Base-by-base conservation (phyloP, 1,140 invertebrate genomes). In the Heliconius himera region DNA sequence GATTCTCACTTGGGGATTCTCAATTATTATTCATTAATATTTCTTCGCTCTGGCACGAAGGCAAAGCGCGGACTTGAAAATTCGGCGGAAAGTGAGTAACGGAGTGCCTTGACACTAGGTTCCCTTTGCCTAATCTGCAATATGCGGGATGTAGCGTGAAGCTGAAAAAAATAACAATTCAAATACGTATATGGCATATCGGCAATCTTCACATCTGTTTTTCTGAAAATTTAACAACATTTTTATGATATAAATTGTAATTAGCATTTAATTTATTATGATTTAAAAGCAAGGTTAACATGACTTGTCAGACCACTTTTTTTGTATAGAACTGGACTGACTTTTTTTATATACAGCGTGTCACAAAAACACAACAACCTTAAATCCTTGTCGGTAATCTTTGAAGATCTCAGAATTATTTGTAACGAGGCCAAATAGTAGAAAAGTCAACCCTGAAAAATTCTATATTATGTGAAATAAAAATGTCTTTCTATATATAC, bases 251-350 rank as follows among this genome's bases (percentile, higher is more conserved):
- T 66, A 66, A 1, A 16, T 29, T 66, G 20, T 66, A 66, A n/a
- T 66, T 26, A 29, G 26, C 60, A 6, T 29, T 66, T 66, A 66
- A 66, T 29, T 66, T 66, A 66, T 66, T 66, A 66, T 26, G 60
- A 22, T 66, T 66, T 26, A 66, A 60, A 66, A 60, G 56, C 60
- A 66, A 66, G 60, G 60, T 66, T 66, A 60, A 66, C 29, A 13
- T 29, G 0, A 66, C 60, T 66, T 66, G 60, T 66, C 13, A 66
- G 60, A 13, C 60, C 9, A 66, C 22, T 66, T 66, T 66, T 66
- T 66, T 66, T 66, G 4, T 66, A 29, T 29, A 26, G 11, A 13
- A 66, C 60, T 66, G 16, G 22, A 3, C 22, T 26, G 26, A 66
- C 60, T 66, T 66, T 66, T 33, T 66, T 66, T 26, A 3, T 26